Conservation (phyloP, 2,113 vertebrate species). For the Rhadina sibilatrix region DNA sequence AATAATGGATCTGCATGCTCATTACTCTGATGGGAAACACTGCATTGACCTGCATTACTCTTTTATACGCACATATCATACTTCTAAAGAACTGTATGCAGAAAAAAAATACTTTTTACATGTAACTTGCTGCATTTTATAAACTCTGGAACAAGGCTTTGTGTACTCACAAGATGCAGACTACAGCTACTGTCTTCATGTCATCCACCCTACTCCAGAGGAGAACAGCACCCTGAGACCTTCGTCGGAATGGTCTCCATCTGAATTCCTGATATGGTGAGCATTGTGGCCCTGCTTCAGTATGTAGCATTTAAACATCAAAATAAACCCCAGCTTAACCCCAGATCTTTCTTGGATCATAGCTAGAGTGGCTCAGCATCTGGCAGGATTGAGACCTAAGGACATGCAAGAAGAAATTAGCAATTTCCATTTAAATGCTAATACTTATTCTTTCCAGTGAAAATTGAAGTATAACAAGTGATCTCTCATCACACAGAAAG, state of each 20-base stretch:
- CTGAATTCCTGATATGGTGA: not conserved
- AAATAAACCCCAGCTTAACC: not conserved
- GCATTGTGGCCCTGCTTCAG: not conserved
- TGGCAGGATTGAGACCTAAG: not conserved
- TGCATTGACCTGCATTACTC: not conserved
- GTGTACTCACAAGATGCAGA: not conserved
- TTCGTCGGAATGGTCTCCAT: not conserved
- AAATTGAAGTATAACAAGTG: not conserved
- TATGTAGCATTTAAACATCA: not conserved
- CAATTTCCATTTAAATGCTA: conserved; percentile 49
- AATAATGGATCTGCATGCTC: not conserved
- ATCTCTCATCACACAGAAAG: not conserved
- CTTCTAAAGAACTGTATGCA: not conserved
- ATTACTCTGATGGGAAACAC: not conserved
- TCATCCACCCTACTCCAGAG: fast-evolving
- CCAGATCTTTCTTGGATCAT: not conserved
- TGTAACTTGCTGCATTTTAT: not conserved
- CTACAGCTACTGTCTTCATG: not conserved
- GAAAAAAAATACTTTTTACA: not conserved
- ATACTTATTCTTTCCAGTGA: not conserved
- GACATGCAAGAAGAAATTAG: not conserved
- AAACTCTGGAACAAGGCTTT: not conserved
- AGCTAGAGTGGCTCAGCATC: not conserved
- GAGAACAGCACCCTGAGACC: not conserved
- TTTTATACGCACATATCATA: not conserved